Base-by-base conservation (phyloP, 1,140 invertebrate genomes). In the Aricia agestis region DNA sequence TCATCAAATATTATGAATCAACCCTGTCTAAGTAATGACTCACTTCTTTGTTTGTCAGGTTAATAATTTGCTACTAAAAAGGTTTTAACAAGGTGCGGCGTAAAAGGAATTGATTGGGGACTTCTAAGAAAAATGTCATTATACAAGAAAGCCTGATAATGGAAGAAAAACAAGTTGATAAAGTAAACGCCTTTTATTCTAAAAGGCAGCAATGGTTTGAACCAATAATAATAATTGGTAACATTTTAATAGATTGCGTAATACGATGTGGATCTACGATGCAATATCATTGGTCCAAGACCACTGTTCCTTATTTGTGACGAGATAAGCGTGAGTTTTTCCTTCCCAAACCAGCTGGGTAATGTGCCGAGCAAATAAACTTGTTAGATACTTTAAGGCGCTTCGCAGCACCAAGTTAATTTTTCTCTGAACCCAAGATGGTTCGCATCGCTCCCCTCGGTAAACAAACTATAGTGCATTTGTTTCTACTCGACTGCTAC, bases 301-400 rank as follows among this genome's bases (percentile, higher is more conserved):
- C 83, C 88, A 83, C 81, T 79, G 86, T 81, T 86, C 79, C 81
- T 79, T 84, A 84, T 87, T 84, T 83, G 77, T 80, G 71, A 72
- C 77, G 80, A 89, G 87, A 90, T 91, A 90, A 89, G 85, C 87
- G 85, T 89, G 86, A 89, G 87, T 91, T 89, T 89, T 89, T 82
- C 86, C 85, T 87, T 88, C 85, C 85, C 80, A 90, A 90, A 89
- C 83, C 84, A 85, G 81, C 82, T 83, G 84, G 72, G 77, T 89
- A 85, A 89, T 86, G 81, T 76, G 81, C 78, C 79, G 76, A 71
- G 80, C 82, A 87, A 88, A 87, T 78, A 87, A 76, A 77, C 78
- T 80, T 77, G 77, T 79, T 81, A 82, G 81, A 81, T 79, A 78
- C 83, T 75, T 83, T 78, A 77, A 75, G 78, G 72, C 78, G 66